Conservation (phyloP, 2,113 vertebrate genomes). For the Dicaeum eximium region DNA sequence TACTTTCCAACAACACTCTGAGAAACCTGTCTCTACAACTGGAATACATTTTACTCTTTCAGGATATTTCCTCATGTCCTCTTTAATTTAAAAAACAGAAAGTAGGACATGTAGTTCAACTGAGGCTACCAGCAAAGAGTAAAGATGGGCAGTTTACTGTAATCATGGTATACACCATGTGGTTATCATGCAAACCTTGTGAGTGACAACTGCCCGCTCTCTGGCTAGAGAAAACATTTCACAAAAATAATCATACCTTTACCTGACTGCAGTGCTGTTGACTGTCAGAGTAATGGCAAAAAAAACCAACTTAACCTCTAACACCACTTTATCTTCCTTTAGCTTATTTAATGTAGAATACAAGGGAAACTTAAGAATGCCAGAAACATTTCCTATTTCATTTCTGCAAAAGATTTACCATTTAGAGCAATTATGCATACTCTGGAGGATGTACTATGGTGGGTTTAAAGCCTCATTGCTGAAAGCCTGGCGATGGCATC, state of each 20-base stretch:
- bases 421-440: not conserved
- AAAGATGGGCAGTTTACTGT: not conserved
- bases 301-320: not conserved
- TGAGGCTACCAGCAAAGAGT: not conserved
- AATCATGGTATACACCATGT: not conserved
- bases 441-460: not conserved
- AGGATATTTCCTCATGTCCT: not conserved
- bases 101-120: not conserved
- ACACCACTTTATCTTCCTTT: not conserved
- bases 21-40: not conserved
- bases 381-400: not conserved
- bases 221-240: not conserved
- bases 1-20: not conserved
- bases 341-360: not conserved
- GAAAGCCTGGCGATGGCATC: not conserved
- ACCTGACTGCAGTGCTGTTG: not conserved
- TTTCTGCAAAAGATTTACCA: not conserved
- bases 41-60: not conserved
- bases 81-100: not conserved
- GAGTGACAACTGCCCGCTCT: not conserved
- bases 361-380: not conserved
- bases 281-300: not conserved
- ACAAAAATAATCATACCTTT: not conserved
- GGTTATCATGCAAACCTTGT: not conserved
- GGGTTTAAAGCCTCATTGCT: not conserved